Evolutionary conservation across 2,113 vertebrate species (phyloP).

Genomic region (Syrmaticus mikado): DNA sequence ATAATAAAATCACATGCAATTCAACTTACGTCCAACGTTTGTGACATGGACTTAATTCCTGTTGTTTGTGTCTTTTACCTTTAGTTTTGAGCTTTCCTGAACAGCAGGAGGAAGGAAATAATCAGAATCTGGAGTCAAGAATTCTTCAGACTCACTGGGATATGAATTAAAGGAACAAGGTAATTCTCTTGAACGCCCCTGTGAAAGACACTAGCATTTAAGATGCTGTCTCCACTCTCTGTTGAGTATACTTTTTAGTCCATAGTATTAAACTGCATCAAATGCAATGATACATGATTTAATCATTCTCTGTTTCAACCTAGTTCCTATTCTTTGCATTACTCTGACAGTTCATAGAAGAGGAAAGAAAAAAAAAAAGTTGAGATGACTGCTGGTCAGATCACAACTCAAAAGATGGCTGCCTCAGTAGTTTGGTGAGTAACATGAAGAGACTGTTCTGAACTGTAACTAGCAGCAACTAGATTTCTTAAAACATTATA

Average conservation of each 20-base stretch:
- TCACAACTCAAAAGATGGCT: not conserved
- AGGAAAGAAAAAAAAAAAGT: not conserved
- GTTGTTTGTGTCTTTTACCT: slow-evolving; percentile 56
- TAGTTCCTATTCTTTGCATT: not conserved
- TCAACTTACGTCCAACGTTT: not conserved
- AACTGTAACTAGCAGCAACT: not conserved
- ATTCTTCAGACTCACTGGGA: slow-evolving; percentile 68
- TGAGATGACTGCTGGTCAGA: not conserved
- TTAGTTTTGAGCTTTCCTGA: slow-evolving; percentile 46
- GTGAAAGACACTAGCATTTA: not conserved
- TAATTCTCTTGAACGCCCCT: slow-evolving; percentile 28
- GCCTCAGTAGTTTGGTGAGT: not conserved
- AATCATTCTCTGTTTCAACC: not conserved
- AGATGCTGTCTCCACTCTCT: not conserved
- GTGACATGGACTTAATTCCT: not conserved
- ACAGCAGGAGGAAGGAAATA: slow-evolving; percentile 23
- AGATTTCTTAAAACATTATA: not conserved
- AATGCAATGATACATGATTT: not conserved
- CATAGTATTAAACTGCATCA: not conserved
- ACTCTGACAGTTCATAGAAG: not conserved
- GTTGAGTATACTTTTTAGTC: not conserved
- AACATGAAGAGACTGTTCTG: not conserved
- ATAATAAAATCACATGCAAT: not conserved
- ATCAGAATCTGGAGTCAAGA: slow-evolving; percentile 67
- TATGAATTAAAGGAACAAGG: slow-evolving; percentile 40